Base-by-base conservation (phyloP, 2,113 vertebrate species). In the Kryptolebias marmoratus region DNA sequence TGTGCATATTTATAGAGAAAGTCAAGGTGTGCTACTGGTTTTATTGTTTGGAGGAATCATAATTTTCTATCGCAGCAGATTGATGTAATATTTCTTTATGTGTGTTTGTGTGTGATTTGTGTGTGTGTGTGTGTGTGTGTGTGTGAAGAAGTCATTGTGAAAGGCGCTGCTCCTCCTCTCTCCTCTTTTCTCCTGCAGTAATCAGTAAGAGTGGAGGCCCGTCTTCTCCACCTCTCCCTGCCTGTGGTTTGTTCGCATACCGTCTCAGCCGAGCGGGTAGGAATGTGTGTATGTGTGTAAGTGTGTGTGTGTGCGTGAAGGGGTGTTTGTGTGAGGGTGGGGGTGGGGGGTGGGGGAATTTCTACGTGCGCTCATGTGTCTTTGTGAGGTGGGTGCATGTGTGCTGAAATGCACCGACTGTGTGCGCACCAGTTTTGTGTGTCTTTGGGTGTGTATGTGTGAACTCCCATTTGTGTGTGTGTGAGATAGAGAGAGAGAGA, bases 171-270 rank as follows among this genome's bases (percentile, higher is more conserved):
- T 79, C 62, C 64, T 87, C 79, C 70, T 71, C 69, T 64, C 80
- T 86, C 74, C 87, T 88, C 87, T 81, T 69, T 81, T 89, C 86
- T 89, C 80, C 86, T 84, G 88, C 90, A 90, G 89, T 92, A 90
- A 91, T 93, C 90, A 90, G 86, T 68, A 77, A 83, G 81, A 90
- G 91, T 85, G 83, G 84, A 91, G 86, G 80, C 81, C 89, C 81
- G 73, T 79, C 79, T 86, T 70, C 89, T 88, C 83, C 83, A 83
- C 86, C 87, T 93, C 90, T 89, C 85, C 68, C 87, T 87, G 91
- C 88, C 87, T 93, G 90, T 86, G 92, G 92, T 93, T 90, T 90
- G 85, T 85, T 91, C 90, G 83, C 92, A 94, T 92, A 92, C 90
- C 85, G 89, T 88, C 83, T 85, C 79, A 82, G 86, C 79, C 87